These are phyloP conservation scores for Chrysoperla carnea DNA, from an alignment of 1,140 invertebrate genomes.

Conservation along the genomic window DNA sequence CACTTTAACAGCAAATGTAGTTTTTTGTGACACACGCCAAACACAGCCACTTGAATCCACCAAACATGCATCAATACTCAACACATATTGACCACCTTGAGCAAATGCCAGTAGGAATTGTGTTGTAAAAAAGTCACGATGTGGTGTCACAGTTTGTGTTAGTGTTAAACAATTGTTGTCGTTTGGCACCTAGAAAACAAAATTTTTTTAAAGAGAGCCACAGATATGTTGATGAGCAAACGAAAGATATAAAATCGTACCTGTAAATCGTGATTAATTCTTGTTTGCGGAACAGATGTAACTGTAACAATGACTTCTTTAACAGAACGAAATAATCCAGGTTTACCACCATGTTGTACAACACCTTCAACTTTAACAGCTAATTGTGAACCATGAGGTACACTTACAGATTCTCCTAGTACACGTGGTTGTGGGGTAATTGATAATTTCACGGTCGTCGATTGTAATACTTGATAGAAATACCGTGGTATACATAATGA, in stretches of 20 bases:
- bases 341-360: constrained; percentile 47
- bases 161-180: constrained; percentile 9
- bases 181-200: no score
- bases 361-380: constrained; percentile 79
- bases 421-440: constrained; percentile 67
- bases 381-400: constrained; percentile 57
- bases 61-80: constrained; percentile 51
- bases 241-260: neutral
- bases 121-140: constrained; percentile 65
- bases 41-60: constrained; percentile 49
- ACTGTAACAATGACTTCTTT: constrained; percentile 52
- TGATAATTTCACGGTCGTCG: constrained; percentile 62
- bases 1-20: constrained; percentile 46
- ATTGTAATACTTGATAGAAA: constrained; percentile 77
- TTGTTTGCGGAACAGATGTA: constrained; percentile 36
- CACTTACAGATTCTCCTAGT: constrained; percentile 54
- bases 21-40: constrained; percentile 59
- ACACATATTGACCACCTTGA: constrained; percentile 34
- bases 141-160: constrained; percentile 47
- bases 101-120: constrained; percentile 50
- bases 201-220: no score
- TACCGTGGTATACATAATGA: constrained; percentile 62
- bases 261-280: neutral
- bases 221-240: no score
- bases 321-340: constrained; percentile 48